Evolutionary conservation across 2,797 vertebrate species (phyloP), one percentile per base, ranked within the genome.

Genomic region (Pangasius djambal): DNA sequence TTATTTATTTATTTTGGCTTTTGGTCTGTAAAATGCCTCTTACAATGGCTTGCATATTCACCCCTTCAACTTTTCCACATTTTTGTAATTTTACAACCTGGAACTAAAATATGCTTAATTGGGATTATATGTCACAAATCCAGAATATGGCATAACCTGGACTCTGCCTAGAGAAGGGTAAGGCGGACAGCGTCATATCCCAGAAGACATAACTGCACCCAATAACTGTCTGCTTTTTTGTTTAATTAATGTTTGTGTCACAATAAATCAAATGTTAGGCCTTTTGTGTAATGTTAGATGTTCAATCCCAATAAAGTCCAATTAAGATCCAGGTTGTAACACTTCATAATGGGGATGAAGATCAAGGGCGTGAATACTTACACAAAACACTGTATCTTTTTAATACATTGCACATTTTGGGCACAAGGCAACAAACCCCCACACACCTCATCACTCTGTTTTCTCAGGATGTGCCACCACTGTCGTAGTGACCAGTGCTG

Each of bases 401-500:
- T 16, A 25, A 82, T 40, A 40, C 31, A 79, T 79, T 15, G 34
- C 6, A 63, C 12, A 61, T 57, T 15, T 44, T 16, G 6, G 2
- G 10, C 31, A 37, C 20, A 82, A 82, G 5, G 55, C 55, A 87
- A 52, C 20, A 82, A 37, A 72, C 31, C 22, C 4, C 10, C 16
- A 31, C 37, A 59, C 1, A 16, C 10, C 15, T 86, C 10, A 61
- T 86, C 15, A 6, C 3, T 92, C 69, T 91, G 4, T 40, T 16
- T 37, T 4, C 89, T 69, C 90, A 97, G 98, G 98, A 34, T 99
- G 98, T 94, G 98, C 98, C n/a, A 99, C 98, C 0, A 97, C 98
- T 0, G 96, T 99, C 86, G 93, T 99, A 89, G 98, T 99, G 92
- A 99, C 98, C 0, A 97, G 97, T 87, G 98, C 98, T 50, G 98